Conservation (phyloP, 1,140 invertebrate species). For the Drosophila grimshawi region DNA sequence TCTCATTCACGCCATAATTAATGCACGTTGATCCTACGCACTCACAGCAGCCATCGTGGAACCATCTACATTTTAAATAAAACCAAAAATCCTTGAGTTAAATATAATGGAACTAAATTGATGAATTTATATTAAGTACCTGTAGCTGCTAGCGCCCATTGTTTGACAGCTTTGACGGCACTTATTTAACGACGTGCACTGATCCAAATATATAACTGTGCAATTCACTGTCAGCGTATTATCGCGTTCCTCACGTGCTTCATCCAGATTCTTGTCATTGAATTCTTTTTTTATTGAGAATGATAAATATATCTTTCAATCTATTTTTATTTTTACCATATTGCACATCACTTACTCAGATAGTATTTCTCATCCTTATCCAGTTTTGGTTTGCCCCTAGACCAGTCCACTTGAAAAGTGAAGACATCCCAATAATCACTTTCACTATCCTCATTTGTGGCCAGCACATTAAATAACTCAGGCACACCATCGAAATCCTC, state of each 20-base stretch:
- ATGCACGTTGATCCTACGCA: slow-evolving; percentile 95
- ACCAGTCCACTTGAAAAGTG: slow-evolving; percentile 90
- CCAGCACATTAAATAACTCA: slow-evolving; percentile 92
- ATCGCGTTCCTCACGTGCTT: slow-evolving; percentile 83
- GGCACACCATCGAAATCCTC: slow-evolving; percentile 93
- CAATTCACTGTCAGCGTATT: slow-evolving; percentile 92
- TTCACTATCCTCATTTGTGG: slow-evolving; percentile 86
- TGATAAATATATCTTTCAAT: background rate
- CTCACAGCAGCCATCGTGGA: slow-evolving; percentile 97
- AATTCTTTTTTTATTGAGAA: slow-evolving; percentile 36
- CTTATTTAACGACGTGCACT: slow-evolving; percentile 95
- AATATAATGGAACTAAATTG: background rate
- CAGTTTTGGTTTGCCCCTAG: slow-evolving; percentile 72
- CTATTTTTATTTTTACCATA: background rate
- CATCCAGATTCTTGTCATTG: slow-evolving; percentile 76
- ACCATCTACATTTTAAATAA: slow-evolving; percentile 88
- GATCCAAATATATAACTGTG: slow-evolving; percentile 95
- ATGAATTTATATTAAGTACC: slow-evolving; percentile 41
- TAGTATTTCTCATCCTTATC: slow-evolving; percentile 78
- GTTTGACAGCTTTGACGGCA: slow-evolving; percentile 85
- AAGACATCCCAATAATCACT: slow-evolving; percentile 89
- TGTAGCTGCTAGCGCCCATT: slow-evolving; percentile 80
- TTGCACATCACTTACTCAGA: slow-evolving; percentile 59
- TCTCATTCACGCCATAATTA: slow-evolving; percentile 96
- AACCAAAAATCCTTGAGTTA: background rate